phyloP scores from a whole-genome alignment of 2,888 invertebrate genomes.

The Heteropelma amictum region DNA sequence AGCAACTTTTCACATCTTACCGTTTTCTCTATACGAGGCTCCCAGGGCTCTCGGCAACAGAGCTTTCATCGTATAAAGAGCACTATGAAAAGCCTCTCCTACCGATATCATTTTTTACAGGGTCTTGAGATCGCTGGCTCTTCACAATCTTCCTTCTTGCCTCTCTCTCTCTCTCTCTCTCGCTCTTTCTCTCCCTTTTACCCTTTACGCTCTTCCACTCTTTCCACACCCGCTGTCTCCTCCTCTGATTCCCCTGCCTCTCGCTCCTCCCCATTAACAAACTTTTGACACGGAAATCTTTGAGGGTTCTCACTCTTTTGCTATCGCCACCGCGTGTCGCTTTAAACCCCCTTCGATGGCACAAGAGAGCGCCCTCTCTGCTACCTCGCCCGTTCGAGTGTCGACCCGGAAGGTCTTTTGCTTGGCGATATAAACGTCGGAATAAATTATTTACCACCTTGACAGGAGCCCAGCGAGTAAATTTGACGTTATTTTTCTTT shows the following conservation, averaged over 20 bases:
- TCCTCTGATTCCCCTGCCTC: neutral
- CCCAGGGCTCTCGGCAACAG: conserved; percentile 18
- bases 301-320: conserved; percentile 43
- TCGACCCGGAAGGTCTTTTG: conserved; percentile 44
- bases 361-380: too few relatives aligned
- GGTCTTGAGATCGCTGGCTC: conserved; percentile 8
- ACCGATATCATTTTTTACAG: conserved; percentile 51
- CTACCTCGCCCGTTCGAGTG: conserved; percentile 30
- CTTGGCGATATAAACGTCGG: conserved; percentile 46
- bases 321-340: conserved; percentile 20
- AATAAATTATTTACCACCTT: conserved; percentile 44
- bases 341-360: too few relatives aligned
- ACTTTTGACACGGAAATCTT: conserved; percentile 57
- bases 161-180: neutral
- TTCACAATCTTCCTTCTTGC: neutral
- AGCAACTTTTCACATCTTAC: too few relatives aligned
- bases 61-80: conserved; percentile 44
- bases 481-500: neutral
- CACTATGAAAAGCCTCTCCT: conserved; percentile 48
- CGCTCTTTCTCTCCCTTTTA: conserved; percentile 1
- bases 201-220: neutral
- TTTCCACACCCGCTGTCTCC: neutral
- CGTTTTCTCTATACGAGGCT: conserved; percentile 1
- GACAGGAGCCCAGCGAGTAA: neutral
- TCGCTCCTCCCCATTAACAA: conserved; percentile 40